Conservation (phyloP, 2,113 vertebrate species). For the Cynoglossus semilaevis region DNA sequence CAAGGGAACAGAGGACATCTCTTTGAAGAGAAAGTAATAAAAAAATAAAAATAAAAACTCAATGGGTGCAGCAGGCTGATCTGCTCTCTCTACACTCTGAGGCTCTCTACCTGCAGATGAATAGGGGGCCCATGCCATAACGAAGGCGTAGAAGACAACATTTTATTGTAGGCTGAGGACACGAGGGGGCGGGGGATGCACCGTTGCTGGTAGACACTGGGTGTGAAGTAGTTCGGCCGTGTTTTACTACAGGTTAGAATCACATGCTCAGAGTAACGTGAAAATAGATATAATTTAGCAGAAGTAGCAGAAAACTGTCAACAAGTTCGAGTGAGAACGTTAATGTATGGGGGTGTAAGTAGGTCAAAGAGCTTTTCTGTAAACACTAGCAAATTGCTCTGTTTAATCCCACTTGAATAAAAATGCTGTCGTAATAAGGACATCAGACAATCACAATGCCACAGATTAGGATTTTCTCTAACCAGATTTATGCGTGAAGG, state of each 20-base stretch:
- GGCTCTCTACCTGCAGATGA: slow-evolving; percentile 76
- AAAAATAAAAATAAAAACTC: slow-evolving; percentile 56
- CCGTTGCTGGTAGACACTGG: slow-evolving; percentile 48
- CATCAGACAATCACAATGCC: slow-evolving; percentile 54
- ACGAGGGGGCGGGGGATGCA: slow-evolving; percentile 58
- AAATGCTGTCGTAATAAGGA: slow-evolving; percentile 46
- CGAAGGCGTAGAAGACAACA: slow-evolving; percentile 60
- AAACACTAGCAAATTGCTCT: slow-evolving; percentile 39
- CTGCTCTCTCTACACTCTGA: slow-evolving; percentile 69
- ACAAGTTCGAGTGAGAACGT: slow-evolving; percentile 17
- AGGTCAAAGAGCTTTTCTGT: slow-evolving; percentile 40
- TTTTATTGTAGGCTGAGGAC: slow-evolving; percentile 69
- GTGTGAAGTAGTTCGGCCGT: slow-evolving; percentile 56
- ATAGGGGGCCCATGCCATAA: slow-evolving; percentile 75
- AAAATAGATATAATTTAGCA: slow-evolving; percentile 10
- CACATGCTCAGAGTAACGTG: not conserved
- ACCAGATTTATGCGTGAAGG: slow-evolving; percentile 60
- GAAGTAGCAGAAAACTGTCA: slow-evolving; percentile 5
- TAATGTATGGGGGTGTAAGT: slow-evolving; percentile 43
- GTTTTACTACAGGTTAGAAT: slow-evolving; percentile 25
- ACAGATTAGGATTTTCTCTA: slow-evolving; percentile 59
- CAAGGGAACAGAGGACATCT: slow-evolving; percentile 61
- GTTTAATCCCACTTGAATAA: slow-evolving; percentile 35
- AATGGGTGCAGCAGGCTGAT: slow-evolving; percentile 76
- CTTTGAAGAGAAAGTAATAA: slow-evolving; percentile 74